phyloP scores from a whole-genome alignment of 1,140 invertebrate species.

The Linepithema humile region DNA sequence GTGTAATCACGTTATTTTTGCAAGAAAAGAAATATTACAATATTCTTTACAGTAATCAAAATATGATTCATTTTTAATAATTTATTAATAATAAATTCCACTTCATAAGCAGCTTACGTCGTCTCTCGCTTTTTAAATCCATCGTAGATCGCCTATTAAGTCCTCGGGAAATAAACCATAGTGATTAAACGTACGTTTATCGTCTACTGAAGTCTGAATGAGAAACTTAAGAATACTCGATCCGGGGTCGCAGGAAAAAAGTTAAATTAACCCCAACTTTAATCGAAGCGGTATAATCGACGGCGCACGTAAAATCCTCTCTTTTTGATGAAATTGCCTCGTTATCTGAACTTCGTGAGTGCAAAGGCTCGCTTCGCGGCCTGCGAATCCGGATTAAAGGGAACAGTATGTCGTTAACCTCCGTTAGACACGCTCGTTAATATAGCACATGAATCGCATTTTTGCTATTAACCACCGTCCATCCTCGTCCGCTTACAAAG shows the following conservation, averaged over 20 bases:
- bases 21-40: not conserved
- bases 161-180: constrained; percentile 26
- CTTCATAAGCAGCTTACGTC: not conserved
- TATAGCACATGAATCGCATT: constrained; percentile 21
- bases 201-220: constrained; percentile 27
- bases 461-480: constrained; percentile 1
- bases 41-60: not conserved
- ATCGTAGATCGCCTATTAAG: constrained; percentile 23
- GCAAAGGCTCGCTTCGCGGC: not conserved
- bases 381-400: constrained; percentile 32
- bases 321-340: constrained; percentile 36
- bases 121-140: not conserved
- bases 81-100: not conserved
- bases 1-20: not conserved
- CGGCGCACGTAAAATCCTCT: constrained; percentile 35
- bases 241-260: constrained; percentile 42
- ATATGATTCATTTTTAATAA: constrained; percentile 7
- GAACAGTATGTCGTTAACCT: constrained; percentile 44
- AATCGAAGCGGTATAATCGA: constrained; percentile 46
- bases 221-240: constrained; percentile 39
- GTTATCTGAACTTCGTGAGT: constrained; percentile 37
- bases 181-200: constrained; percentile 56
- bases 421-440: constrained; percentile 53
- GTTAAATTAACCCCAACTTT: constrained; percentile 62
- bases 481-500: not conserved